These are phyloP conservation scores for Mythimna pallens DNA, from an alignment of 2,888 invertebrate genomes.

Conservation along the genomic window DNA sequence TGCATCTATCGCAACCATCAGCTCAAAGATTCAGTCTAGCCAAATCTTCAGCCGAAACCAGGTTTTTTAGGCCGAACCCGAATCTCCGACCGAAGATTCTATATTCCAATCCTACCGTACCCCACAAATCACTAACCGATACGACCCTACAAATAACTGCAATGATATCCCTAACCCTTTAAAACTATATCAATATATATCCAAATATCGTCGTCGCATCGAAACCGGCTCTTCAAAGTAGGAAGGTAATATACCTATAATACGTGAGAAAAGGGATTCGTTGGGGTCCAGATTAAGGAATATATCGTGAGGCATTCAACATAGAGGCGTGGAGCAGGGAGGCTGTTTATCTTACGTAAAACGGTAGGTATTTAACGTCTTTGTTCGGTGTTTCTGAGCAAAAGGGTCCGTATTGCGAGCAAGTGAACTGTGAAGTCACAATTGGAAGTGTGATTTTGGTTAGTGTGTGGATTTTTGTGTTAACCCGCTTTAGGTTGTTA, in stretches of 20 bases:
- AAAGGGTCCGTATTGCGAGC: constrained; percentile 45
- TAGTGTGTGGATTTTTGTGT: not conserved
- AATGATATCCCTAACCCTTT: not conserved
- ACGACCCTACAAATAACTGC: not conserved
- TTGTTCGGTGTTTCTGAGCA: constrained; percentile 46
- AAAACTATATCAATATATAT: constrained; percentile 20
- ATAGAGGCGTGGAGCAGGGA: constrained; percentile 33
- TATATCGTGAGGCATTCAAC: constrained; percentile 30
- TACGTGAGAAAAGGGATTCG: constrained; percentile 20
- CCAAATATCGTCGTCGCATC: not conserved
- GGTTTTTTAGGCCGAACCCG: not conserved
- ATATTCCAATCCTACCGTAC: not conserved
- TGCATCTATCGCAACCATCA: not conserved
- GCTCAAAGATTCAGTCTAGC: not conserved
- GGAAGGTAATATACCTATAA: not conserved
- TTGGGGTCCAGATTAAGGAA: constrained; percentile 51
- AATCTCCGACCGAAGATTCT: not conserved
- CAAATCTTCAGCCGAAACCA: not conserved
- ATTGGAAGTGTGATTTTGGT: constrained; percentile 26
- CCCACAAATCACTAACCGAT: constrained; percentile 1
- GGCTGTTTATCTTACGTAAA: constrained; percentile 52
- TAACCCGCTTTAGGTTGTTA: not conserved
- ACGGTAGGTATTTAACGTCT: constrained; percentile 52
- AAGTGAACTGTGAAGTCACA: constrained; percentile 40
- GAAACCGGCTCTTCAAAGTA: constrained; percentile 19